phyloP scores from a whole-genome alignment of 2,888 invertebrate species.

The Eilema griseolum region DNA sequence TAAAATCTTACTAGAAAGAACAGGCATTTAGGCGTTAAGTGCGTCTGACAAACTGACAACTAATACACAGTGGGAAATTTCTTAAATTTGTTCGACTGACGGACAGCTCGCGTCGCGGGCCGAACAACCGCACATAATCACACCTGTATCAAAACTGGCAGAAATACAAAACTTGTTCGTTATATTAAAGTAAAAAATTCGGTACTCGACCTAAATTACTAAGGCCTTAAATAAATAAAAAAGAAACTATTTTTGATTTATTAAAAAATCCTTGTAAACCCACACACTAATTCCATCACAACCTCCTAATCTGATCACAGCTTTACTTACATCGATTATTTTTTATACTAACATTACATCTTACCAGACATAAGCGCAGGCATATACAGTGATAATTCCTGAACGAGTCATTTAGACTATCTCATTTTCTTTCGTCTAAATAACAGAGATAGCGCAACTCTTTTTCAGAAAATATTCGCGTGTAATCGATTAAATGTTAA shows the following conservation, averaged over 20 bases:
- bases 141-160: slow-evolving; percentile 53
- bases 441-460: neutral
- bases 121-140: slow-evolving; percentile 8
- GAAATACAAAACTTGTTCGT: slow-evolving; percentile 64
- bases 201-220: slow-evolving; percentile 63
- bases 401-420: neutral
- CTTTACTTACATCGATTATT: slow-evolving; percentile 72
- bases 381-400: neutral
- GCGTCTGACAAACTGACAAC: slow-evolving; percentile 12
- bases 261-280: slow-evolving; percentile 71
- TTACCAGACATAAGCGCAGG: slow-evolving; percentile 47
- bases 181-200: slow-evolving; percentile 71
- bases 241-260: slow-evolving; percentile 63
- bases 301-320: slow-evolving; percentile 85
- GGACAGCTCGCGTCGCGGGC: neutral
- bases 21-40: slow-evolving; percentile 52
- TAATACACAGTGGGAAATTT: neutral
- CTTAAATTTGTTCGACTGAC: neutral
- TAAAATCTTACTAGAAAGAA: slow-evolving; percentile 62
- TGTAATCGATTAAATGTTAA: neutral
- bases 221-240: slow-evolving; percentile 63
- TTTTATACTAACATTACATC: slow-evolving; percentile 53
- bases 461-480: neutral
- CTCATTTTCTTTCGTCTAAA: neutral
- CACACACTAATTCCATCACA: slow-evolving; percentile 75